Conservation (phyloP, 1,140 invertebrate species). For the Halesus radiatus region DNA sequence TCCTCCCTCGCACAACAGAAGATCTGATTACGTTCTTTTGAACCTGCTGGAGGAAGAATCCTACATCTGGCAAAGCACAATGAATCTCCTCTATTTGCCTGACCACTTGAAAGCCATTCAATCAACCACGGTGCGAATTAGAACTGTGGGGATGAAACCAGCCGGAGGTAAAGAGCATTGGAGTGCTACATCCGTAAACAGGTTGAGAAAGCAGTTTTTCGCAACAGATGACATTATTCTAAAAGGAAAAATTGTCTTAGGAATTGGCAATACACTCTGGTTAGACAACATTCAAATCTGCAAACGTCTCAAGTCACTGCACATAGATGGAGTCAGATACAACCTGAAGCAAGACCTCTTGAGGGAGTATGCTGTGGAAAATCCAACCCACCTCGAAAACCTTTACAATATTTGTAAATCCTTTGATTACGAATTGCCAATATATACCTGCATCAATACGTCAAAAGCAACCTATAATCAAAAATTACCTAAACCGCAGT, state of each 20-base stretch:
- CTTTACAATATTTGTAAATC: conserved; percentile 38
- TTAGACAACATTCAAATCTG: conserved; percentile 58
- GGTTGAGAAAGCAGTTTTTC: conserved; percentile 59
- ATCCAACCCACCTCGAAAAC: conserved; percentile 37
- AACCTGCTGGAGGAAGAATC: conserved; percentile 65
- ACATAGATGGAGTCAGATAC: conserved; percentile 22
- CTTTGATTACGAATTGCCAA: conserved; percentile 31
- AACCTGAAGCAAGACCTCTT: conserved; percentile 42
- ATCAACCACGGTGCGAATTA: conserved; percentile 61
- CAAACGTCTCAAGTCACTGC: conserved; percentile 10
- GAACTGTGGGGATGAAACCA: conserved; percentile 63
- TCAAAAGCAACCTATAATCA: conserved; percentile 58
- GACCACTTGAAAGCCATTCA: conserved; percentile 62
- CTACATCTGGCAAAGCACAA: conserved; percentile 59
- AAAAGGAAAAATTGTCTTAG: conserved; percentile 61
- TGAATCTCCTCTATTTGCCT: conserved; percentile 63
- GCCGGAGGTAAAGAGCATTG: conserved; percentile 64
- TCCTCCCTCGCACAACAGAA: conserved; percentile 51
- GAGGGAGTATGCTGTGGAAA: conserved; percentile 29
- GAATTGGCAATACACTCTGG: conserved; percentile 63
- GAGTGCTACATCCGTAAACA: conserved; percentile 59
- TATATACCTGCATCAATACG: conserved; percentile 38
- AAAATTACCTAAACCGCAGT: conserved; percentile 58
- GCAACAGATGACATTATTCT: conserved; percentile 59
- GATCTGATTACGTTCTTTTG: conserved; percentile 62